Conservation (phyloP, 2,797 vertebrate species). For the Novumbra hubbsi region DNA sequence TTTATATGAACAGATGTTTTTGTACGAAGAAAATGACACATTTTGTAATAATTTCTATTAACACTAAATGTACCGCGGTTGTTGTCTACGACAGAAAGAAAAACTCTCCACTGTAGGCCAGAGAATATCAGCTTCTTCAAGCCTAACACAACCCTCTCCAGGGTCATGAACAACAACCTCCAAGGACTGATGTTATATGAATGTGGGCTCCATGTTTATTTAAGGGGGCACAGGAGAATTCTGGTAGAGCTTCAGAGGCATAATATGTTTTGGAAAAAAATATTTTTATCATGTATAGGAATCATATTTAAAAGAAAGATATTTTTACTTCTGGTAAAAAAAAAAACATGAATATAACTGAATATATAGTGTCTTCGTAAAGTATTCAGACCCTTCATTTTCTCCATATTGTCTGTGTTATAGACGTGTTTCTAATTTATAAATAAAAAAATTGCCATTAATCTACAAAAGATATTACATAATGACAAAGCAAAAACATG, state of each 20-base stretch:
- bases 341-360: conserved; percentile 47
- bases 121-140: conserved; percentile 1
- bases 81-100: conserved; percentile 35
- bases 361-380: conserved; percentile 9
- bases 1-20: conserved; percentile 96
- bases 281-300: conserved; percentile 98
- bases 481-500: too few species aligned
- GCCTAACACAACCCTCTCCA: conserved; percentile 24
- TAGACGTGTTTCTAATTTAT: too few species aligned
- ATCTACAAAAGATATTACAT: too few species aligned
- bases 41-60: conserved; percentile 99
- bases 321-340: conserved; percentile 94
- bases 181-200: conserved; percentile 35
- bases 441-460: too few species aligned
- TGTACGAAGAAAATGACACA: conserved; percentile 89
- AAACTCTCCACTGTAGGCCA: conserved; percentile 20
- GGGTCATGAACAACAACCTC: conserved; percentile 37
- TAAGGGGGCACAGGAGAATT: conserved; percentile 60
- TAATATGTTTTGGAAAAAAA: conserved; percentile 85
- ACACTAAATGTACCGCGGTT: conserved; percentile 79
- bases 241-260: conserved; percentile 82
- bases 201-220: conserved; percentile 15
- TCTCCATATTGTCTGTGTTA: too few species aligned
- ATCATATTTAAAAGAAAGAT: conserved; percentile 91
- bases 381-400: too few species aligned